Base-by-base conservation (phyloP, 2,888 invertebrate genomes). In the Pterostichus madidus region DNA sequence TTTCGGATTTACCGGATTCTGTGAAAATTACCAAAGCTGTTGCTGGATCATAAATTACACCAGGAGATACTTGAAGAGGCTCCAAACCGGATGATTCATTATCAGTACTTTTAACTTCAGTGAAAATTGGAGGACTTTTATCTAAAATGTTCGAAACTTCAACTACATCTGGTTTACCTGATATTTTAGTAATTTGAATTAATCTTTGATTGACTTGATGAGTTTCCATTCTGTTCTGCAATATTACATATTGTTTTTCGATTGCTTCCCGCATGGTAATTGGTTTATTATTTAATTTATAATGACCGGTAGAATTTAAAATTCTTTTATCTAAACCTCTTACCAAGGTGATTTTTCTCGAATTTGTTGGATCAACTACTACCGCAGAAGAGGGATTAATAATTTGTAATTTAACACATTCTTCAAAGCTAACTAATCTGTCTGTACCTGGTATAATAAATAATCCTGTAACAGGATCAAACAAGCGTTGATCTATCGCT, bases 391-490 rank as follows among this genome's bases (percentile, higher is more conserved):
- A 92, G 13, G 95, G 93, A 90, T 98, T 95, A 64, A 99, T 95
- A 31, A 99, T 94, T 87, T 96, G 94, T 84, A 97, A 92, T 86
- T 94, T 94, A 59, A 99, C 92, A 86, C 98, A 97, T 89, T 98
- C 98, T 88, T 96, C 94, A 85, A 98, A 95, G 84, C 95, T 95
- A 61, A 97, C 93, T 80, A 95, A 91, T 85, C 96, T 92, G 88
- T 97, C 97, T 5, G 97, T 97, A 11, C 95, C 95, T 1, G 96
- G 96, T 85, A 98, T 96, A 13, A 94, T 93, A 86, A 98, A 97
- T 46, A 96, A 90, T 2, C 99, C 98, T 0, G 93, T 94, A 0
- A 93, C 91, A 0, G 98, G 95, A 89, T 98, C 96, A 86, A 98
- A 96, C 2, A 97, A 89, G 80, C 94, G 94, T 87, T 95, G 94